Percentiles rank a stretch among this genome's conserved stretches.
Evolutionary conservation across 2,888 invertebrate species (phyloP).

Genomic region (Drosophila meridionalis): DNA sequence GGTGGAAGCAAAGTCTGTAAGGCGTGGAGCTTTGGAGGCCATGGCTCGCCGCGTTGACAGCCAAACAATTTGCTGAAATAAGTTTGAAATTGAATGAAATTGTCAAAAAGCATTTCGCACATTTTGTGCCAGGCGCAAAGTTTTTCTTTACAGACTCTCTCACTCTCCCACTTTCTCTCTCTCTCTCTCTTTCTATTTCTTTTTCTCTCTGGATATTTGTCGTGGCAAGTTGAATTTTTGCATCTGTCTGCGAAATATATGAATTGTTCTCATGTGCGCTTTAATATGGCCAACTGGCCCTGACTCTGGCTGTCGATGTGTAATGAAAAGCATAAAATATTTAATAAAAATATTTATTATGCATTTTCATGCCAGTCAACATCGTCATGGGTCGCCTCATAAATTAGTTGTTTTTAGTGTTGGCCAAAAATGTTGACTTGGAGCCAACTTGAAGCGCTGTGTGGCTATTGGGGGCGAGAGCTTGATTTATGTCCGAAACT

Average conservation of each 20-base stretch:
- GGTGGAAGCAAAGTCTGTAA: slow-evolving; percentile 37
- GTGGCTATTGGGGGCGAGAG: slow-evolving; percentile 60
- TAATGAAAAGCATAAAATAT: slow-evolving; percentile 80
- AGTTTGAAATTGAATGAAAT: slow-evolving; percentile 81
- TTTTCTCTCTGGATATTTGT: slow-evolving; percentile 37
- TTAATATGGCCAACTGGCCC: slow-evolving; percentile 63
- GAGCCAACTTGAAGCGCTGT: slow-evolving; percentile 46
- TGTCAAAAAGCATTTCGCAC: slow-evolving; percentile 81
- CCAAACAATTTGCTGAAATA: slow-evolving; percentile 81
- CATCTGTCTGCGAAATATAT: slow-evolving; percentile 31
- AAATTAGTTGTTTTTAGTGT: slow-evolving; percentile 79
- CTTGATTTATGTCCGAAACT: slow-evolving; percentile 78
- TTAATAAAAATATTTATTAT: slow-evolving; percentile 81
- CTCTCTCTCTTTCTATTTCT: neutral
- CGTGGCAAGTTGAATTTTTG: slow-evolving; percentile 38
- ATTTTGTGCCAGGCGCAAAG: slow-evolving; percentile 55
- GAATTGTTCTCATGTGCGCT: slow-evolving; percentile 40
- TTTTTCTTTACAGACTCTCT: neutral
- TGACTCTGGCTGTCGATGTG: slow-evolving; percentile 68
- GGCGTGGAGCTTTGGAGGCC: slow-evolving; percentile 28
- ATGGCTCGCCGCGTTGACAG: slow-evolving; percentile 72
- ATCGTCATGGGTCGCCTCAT: slow-evolving; percentile 57
- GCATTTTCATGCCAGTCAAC: slow-evolving; percentile 64
- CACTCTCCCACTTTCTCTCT: too few relatives aligned
- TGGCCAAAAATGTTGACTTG: slow-evolving; percentile 65